Evolutionary conservation across 2,113 vertebrate genomes (phyloP), one percentile per base, ranked within the genome.

Genomic region (Tympanuchus pallidicinctus): DNA sequence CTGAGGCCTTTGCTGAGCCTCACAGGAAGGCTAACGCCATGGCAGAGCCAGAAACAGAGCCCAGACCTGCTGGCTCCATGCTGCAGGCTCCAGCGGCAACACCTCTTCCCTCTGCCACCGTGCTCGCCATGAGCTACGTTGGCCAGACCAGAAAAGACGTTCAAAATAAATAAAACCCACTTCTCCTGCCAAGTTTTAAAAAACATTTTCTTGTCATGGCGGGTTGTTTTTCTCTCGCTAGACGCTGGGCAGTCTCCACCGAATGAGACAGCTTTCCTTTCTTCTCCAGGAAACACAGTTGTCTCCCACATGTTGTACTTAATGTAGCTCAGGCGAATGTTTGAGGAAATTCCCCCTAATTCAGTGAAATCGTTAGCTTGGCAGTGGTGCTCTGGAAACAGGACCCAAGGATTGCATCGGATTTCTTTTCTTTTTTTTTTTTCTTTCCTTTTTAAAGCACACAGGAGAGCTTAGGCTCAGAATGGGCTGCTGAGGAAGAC

Each of bases 281-380:
- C 96, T 95, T 97, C 97, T 97, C 96, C 95, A 97, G 97, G 97
- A 98, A 98, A 94, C 93, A 64, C 89, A 85, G 79, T 94, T 95
- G 95, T 96, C 97, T 97, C 97, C 97, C 96, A 97, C 97, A 92
- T 97, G 96, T 95, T 97, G 54, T 91, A 92, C 69, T 96, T 91
- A 82, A 65, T 71, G 95, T 89, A 97, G 96, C 97, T 97, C 96
- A 96, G 94, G 97, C 90, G 93, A 80, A 97, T 96, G 93, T 97
- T 97, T 97, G 96, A 97, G 96, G 97, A 97, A 95, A 89, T 96
- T 96, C 97, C 96, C 97, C 89, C 93, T 96, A 96, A 97, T 97
- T 97, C 94, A 13, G 96, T 97, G 97, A 97, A 98, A 96, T 95
- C 87, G 96, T 95, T 93, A 96, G 91, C 83, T 97, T 98, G 98